A percentile compares a stretch with the other conserved stretches of the same genome.
Conservation (phyloP, 2,888 invertebrate genomes). For the Trissolcus japonicus region DNA sequence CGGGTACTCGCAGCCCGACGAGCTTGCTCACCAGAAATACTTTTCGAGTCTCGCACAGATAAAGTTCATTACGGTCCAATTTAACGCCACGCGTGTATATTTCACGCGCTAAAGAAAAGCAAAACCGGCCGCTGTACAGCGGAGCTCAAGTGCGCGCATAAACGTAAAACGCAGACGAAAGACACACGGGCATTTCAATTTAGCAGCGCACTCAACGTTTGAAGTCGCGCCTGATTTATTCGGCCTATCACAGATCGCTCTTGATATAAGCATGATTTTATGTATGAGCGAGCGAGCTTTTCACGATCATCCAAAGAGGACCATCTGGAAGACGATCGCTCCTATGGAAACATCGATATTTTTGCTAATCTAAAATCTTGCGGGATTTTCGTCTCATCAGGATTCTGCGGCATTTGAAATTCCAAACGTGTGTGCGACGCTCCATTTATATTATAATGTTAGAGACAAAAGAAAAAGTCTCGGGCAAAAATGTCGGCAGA, state of each 20-base stretch:
- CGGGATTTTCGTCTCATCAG: no score
- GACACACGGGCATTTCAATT: conserved; percentile 18
- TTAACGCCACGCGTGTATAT: conserved; percentile 30
- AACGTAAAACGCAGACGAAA: conserved; percentile 19
- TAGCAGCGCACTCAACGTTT: conserved; percentile 22
- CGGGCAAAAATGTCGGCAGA: no score
- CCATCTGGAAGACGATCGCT: conserved; percentile 44
- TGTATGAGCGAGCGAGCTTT: conserved; percentile 5
- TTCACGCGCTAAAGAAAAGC: conserved; percentile 24
- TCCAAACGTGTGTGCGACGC: background rate
- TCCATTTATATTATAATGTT: conserved; percentile 31
- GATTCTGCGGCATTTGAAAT: no score
- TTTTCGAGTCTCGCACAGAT: conserved; percentile 23
- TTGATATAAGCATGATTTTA: conserved; percentile 19
- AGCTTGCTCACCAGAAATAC: conserved; percentile 34
- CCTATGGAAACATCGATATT: no score
- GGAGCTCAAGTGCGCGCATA: conserved; percentile 16
- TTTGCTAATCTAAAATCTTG: no score
- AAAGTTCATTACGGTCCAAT: conserved; percentile 46
- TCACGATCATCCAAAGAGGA: conserved; percentile 41
- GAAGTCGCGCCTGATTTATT: conserved; percentile 44
- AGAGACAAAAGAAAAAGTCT: no score
- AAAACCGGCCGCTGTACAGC: conserved; percentile 2
- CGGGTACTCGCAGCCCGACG: conserved; percentile 47
- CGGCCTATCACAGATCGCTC: conserved; percentile 12